phyloP scores from a whole-genome alignment of 2,113 vertebrate genomes.

The Jacana jacana region DNA sequence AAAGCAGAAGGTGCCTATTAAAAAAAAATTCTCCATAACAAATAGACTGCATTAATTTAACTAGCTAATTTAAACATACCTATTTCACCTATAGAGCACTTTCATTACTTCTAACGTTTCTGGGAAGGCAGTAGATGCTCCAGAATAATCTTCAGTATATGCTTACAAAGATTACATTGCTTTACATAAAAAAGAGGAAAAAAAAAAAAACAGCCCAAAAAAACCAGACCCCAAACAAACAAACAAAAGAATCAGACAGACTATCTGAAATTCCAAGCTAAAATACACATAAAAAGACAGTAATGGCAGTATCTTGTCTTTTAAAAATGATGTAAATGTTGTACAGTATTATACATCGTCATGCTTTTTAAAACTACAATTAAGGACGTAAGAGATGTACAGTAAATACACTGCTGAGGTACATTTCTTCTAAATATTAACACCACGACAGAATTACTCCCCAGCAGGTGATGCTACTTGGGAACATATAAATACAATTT shows the following conservation, averaged over 20 bases:
- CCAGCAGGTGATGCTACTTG: constrained; percentile 77
- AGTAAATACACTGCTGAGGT: constrained; percentile 82
- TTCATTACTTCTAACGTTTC: constrained; percentile 74
- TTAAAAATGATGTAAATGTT: constrained; percentile 78
- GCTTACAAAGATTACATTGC: constrained; percentile 76
- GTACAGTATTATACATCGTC: constrained; percentile 80
- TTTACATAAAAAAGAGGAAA: constrained; percentile 14
- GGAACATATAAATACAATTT: constrained; percentile 82
- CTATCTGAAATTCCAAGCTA: constrained; percentile 74
- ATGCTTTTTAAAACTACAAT: constrained; percentile 82
- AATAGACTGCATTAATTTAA: constrained; percentile 69
- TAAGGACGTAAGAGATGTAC: constrained; percentile 79
- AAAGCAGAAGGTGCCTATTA: constrained; percentile 68
- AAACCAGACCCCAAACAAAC: background rate
- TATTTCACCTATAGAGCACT: constrained; percentile 76
- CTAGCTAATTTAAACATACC: constrained; percentile 67
- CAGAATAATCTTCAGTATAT: constrained; percentile 77
- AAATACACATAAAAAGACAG: constrained; percentile 74
- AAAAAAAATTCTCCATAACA: constrained; percentile 49
- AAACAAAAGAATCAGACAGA: background rate
- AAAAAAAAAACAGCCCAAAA: background rate
- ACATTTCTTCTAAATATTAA: constrained; percentile 78
- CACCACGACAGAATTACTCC: constrained; percentile 77
- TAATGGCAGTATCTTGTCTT: constrained; percentile 75
- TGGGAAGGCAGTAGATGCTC: constrained; percentile 79